Evolutionary conservation across 2,888 invertebrate genomes (phyloP).

Genomic region (Cheilosia variabilis): DNA sequence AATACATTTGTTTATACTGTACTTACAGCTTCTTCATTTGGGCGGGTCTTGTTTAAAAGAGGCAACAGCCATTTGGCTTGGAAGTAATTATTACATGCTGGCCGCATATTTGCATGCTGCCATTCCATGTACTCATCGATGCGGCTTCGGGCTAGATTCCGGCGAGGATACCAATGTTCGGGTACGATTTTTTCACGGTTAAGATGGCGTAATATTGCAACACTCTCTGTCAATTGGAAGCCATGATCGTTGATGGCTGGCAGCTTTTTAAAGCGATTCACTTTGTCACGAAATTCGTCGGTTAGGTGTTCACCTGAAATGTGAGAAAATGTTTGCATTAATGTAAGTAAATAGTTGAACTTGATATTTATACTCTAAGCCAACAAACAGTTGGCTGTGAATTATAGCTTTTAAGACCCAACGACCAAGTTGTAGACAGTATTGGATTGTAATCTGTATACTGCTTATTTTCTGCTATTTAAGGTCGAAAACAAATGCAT

Average conservation of each 20-base stretch:
- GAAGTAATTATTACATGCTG: constrained; percentile 86
- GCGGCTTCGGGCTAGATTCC: constrained; percentile 85
- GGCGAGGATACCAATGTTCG: constrained; percentile 89
- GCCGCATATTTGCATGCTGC: constrained; percentile 88
- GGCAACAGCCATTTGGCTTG: constrained; percentile 85
- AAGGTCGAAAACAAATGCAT: too few relatives aligned
- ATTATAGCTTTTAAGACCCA: too few relatives aligned
- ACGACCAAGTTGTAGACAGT: too few relatives aligned
- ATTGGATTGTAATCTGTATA: too few relatives aligned
- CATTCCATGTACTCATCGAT: constrained; percentile 90
- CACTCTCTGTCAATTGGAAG: constrained; percentile 87
- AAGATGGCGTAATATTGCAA: constrained; percentile 89
- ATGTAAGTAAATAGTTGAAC: neutral
- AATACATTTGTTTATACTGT: neutral
- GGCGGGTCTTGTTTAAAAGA: constrained; percentile 84
- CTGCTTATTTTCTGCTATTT: too few relatives aligned
- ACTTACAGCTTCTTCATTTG: constrained; percentile 83
- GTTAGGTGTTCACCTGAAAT: constrained; percentile 87
- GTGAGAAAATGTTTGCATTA: constrained; percentile 1
- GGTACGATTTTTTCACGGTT: constrained; percentile 84
- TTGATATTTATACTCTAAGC: too few relatives aligned
- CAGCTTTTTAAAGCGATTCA: constrained; percentile 87
- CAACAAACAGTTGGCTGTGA: too few relatives aligned
- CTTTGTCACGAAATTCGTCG: constrained; percentile 85
- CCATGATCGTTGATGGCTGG: constrained; percentile 89